Conservation (phyloP, 2,113 vertebrate genomes). For the Chaetops frenatus region DNA sequence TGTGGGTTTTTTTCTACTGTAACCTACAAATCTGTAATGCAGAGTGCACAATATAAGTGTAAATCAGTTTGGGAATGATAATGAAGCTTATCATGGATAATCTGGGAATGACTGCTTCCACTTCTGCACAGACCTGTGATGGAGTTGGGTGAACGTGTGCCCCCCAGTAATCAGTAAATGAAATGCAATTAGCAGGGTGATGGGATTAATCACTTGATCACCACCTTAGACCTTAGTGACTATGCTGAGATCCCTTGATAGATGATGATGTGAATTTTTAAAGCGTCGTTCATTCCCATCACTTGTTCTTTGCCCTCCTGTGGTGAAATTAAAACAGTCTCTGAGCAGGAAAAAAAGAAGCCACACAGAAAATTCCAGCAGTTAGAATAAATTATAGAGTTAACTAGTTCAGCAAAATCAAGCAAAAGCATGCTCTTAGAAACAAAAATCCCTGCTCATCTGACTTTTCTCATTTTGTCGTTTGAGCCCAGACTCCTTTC, state of each 20-base stretch:
- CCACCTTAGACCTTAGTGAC: slow-evolving; percentile 31
- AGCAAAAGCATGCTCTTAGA: not conserved
- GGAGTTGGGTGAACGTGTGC: not conserved
- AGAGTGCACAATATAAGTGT: not conserved
- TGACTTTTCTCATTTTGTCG: not conserved
- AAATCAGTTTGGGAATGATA: slow-evolving; percentile 32
- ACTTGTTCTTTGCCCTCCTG: slow-evolving; percentile 54
- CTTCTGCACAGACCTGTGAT: not conserved
- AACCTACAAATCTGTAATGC: not conserved
- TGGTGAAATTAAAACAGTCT: slow-evolving; percentile 41
- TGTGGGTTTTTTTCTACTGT: not conserved
- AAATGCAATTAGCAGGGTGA: slow-evolving; percentile 54
- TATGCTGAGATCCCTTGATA: slow-evolving; percentile 35
- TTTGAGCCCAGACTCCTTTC: not conserved
- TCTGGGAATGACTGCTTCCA: not conserved
- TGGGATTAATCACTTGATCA: slow-evolving; percentile 59
- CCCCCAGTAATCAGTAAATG: slow-evolving; percentile 57
- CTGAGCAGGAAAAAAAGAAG: not conserved
- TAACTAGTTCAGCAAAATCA: slow-evolving; percentile 9
- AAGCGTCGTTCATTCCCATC: slow-evolving; percentile 25
- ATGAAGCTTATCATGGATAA: slow-evolving; percentile 33
- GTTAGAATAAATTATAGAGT: slow-evolving; percentile 35
- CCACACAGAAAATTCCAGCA: not conserved
- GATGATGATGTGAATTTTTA: slow-evolving; percentile 49
- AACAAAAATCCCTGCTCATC: not conserved